Evolutionary conservation across 2,888 invertebrate genomes (phyloP).

Genomic region (Parelbella ahira): DNA sequence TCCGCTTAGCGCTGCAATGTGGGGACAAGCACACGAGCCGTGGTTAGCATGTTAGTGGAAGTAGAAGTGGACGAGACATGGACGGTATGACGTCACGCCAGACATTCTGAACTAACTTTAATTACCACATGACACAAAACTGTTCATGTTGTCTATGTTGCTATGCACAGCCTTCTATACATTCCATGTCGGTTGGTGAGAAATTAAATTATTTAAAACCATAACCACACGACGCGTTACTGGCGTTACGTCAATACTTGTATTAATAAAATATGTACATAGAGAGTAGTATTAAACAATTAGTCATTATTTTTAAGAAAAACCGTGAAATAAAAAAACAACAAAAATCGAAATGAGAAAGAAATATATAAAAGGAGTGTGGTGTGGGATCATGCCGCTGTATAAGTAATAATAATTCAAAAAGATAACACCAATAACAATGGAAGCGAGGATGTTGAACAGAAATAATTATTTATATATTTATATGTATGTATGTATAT

Average conservation of each 20-base stretch:
- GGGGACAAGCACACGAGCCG: slow-evolving; percentile 75
- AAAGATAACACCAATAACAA: too few species aligned
- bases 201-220: too few species aligned
- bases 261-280: slow-evolving; percentile 40
- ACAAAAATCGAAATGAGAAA: slow-evolving; percentile 40
- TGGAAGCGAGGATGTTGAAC: too few species aligned
- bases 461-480: too few species aligned
- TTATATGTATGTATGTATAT: too few species aligned
- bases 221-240: background rate
- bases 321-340: slow-evolving; percentile 42
- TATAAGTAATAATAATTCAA: too few species aligned
- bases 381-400: slow-evolving; percentile 9
- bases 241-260: slow-evolving; percentile 32
- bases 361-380: slow-evolving; percentile 34
- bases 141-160: too few species aligned
- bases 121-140: too few species aligned
- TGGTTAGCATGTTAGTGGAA: slow-evolving; percentile 74
- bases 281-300: slow-evolving; percentile 34
- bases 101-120: too few species aligned
- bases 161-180: too few species aligned
- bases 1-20: slow-evolving; percentile 79
- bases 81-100: slow-evolving; percentile 10
- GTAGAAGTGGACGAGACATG: slow-evolving; percentile 1
- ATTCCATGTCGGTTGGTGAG: too few species aligned
- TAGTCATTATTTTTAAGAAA: slow-evolving; percentile 28